Conservation (phyloP, 2,888 invertebrate species). For the Spodoptera exigua region DNA sequence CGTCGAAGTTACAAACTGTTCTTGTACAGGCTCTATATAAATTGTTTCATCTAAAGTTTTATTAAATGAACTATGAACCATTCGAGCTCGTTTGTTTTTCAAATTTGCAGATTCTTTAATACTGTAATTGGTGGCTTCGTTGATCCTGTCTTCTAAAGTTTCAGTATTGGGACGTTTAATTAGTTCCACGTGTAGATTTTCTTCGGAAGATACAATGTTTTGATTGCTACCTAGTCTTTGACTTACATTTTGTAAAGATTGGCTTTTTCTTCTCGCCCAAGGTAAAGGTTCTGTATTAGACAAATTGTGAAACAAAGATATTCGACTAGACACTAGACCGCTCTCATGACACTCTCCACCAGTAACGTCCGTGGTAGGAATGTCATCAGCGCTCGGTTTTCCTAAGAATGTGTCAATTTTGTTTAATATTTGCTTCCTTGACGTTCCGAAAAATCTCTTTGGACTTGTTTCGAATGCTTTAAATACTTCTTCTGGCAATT, state of each 20-base stretch:
- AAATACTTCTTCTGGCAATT: constrained; percentile 84
- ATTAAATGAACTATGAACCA: constrained; percentile 62
- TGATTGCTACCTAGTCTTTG: constrained; percentile 65
- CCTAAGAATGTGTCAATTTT: constrained; percentile 84
- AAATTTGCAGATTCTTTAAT: constrained; percentile 49
- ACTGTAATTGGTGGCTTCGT: constrained; percentile 41
- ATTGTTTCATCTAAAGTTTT: constrained; percentile 68
- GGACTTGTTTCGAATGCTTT: constrained; percentile 87
- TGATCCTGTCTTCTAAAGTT: constrained; percentile 12
- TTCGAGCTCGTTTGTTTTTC: constrained; percentile 71
- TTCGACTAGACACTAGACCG: constrained; percentile 85
- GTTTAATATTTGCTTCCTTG: constrained; percentile 82
- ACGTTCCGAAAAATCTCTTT: constrained; percentile 85
- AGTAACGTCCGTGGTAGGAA: constrained; percentile 61
- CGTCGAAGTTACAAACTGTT: constrained; percentile 12
- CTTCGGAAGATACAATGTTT: constrained; percentile 39
- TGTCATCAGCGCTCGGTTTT: constrained; percentile 70
- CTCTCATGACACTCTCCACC: constrained; percentile 73
- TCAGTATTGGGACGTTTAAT: constrained; percentile 19
- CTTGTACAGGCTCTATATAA: constrained; percentile 42
- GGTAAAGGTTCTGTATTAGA: constrained; percentile 77
- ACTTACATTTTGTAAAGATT: constrained; percentile 76
- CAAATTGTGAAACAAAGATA: constrained; percentile 83
- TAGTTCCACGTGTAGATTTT: constrained; percentile 27
- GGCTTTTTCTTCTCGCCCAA: constrained; percentile 71